Base-by-base conservation (phyloP, 1,140 invertebrate species). In the Belonocnema kinseyi region DNA sequence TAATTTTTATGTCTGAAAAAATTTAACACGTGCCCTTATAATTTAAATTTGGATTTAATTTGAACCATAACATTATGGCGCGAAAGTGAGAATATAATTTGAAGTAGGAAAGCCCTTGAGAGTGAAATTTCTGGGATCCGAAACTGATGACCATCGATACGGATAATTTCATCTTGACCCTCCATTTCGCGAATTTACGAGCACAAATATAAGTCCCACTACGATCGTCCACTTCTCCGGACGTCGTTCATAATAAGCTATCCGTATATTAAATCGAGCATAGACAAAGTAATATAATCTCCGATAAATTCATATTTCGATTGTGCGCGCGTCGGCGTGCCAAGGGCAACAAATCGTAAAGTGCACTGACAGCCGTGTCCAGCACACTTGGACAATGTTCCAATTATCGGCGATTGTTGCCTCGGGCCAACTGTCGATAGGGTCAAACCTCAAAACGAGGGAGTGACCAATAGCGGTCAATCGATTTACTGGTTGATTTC, bases 311-410 rank as follows among this genome's bases (percentile, higher is more conserved):
- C 82, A 84, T 87, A 87, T 87, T 87, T 87, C 86, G 79, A 87
- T 87, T 88, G 85, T 87, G 73, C 77, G 26, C 50, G 77, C 80
- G 81, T 80, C 82, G 76, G 75, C 81, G 80, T 81, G 80, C 81
- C 61, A 73, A 77, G 72, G 72, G 82, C 86, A 92, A 91, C 90
- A 92, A 92, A 91, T 90, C 90, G 90, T 91, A 91, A 91, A 91
- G 85, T 77, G 83, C 58, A 79, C 75, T 73, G 78, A 73, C 72
- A 81, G 71, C 83, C 71, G 78, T 80, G 83, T 83, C 80, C 79
- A 70, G 77, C 73, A 73, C 58, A 51, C 46, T 74, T 72, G 87
- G 84, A 90, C 90, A 91, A 91, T 90, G 87, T 89, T 74, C 75
- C 83, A 87, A 91, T 91, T 90, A 91, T 90, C 86, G 85, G 74